phyloP scores from a whole-genome alignment of 2,797 vertebrate genomes.

The Syndactyla subalaris region DNA sequence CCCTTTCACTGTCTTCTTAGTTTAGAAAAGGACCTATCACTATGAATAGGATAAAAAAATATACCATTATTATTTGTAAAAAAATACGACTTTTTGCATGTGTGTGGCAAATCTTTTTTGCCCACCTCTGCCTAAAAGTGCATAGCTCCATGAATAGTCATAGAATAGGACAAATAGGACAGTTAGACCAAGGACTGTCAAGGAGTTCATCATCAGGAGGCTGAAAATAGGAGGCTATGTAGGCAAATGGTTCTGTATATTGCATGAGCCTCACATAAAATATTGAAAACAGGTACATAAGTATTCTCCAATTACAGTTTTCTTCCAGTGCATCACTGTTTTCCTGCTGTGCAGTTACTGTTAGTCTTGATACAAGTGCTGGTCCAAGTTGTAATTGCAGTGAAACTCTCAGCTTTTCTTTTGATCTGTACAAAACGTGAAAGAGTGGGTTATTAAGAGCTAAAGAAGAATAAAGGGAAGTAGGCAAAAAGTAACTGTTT shows the following conservation, averaged over 20 bases:
- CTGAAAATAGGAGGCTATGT: not conserved
- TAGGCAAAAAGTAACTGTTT: not conserved
- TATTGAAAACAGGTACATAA: not conserved
- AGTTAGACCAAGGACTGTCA: not conserved
- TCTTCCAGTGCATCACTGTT: not conserved
- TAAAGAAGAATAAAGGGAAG: not conserved
- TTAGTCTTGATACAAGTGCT: not conserved
- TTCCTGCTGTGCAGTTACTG: not conserved
- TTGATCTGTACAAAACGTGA: not conserved
- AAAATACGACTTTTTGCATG: not conserved
- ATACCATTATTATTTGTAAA: not conserved
- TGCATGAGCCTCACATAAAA: not conserved
- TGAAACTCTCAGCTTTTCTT: not conserved
- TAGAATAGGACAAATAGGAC: not conserved
- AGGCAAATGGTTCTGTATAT: not conserved
- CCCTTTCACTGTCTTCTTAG: not conserved
- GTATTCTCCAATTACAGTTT: not conserved
- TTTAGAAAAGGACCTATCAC: not conserved
- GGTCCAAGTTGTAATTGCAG: not conserved
- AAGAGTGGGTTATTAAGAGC: not conserved
- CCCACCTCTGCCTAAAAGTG: not conserved
- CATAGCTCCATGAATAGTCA: not conserved
- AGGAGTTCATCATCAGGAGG: not conserved
- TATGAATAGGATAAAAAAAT: not conserved
- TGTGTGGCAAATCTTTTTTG: fast-evolving